Evolutionary conservation across 2,888 invertebrate genomes (phyloP).

Genomic region (Leptinotarsa juncta): DNA sequence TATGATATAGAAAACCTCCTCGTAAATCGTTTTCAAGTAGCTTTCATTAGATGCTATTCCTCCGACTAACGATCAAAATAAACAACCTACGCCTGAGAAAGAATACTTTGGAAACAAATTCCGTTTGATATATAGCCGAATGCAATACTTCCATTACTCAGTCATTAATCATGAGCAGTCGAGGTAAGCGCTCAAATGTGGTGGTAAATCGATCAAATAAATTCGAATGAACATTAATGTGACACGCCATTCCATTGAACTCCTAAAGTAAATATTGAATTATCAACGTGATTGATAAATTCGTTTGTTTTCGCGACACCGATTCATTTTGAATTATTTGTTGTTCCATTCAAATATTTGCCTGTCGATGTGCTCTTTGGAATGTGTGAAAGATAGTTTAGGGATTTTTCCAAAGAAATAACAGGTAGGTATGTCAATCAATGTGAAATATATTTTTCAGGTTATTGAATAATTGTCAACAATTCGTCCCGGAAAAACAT

Average conservation of each 20-base stretch:
- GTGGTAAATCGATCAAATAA: slow-evolving; percentile 22
- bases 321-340: slow-evolving; percentile 32
- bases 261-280: slow-evolving; percentile 40
- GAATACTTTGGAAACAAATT: slow-evolving; percentile 8
- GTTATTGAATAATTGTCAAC: too few relatives aligned
- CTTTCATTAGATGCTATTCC: not conserved
- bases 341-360: slow-evolving; percentile 24
- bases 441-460: too few relatives aligned
- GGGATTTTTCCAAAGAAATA: not conserved
- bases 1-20: too few relatives aligned
- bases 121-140: slow-evolving; percentile 13
- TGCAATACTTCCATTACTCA: slow-evolving; percentile 18
- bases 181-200: slow-evolving; percentile 14
- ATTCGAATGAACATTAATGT: slow-evolving; percentile 30
- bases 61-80: slow-evolving; percentile 1
- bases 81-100: not conserved
- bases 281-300: slow-evolving; percentile 30
- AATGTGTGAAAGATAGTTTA: not conserved
- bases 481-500: too few relatives aligned
- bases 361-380: not conserved
- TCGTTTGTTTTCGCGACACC: slow-evolving; percentile 33
- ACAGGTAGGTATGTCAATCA: too few relatives aligned
- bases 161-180: slow-evolving; percentile 15
- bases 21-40: too few relatives aligned
- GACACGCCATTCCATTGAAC: slow-evolving; percentile 38